Evolutionary conservation across 2,797 vertebrate genomes (phyloP), one percentile per base, ranked within the genome.

Genomic region (Holocentrus rufus): DNA sequence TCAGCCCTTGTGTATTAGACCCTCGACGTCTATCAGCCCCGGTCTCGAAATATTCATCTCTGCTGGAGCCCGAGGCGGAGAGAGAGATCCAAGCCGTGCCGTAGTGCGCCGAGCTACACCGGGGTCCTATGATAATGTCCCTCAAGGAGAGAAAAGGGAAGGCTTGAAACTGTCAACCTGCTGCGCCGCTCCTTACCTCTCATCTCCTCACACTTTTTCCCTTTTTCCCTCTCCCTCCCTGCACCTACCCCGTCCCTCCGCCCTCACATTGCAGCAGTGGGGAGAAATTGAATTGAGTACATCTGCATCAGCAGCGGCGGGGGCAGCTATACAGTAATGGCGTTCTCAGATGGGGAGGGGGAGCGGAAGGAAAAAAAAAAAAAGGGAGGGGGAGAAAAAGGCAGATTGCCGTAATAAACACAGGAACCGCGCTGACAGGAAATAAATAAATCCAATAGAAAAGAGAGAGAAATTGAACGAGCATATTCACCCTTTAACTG

Each of bases 321-420:
- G 68, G 75, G 74, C 69, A 76, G 80, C 72, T 18, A 34, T 34
- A 25, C 69, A 87, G 82, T 88, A 87, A 89, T 80, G 79, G 80
- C 85, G 77, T 81, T 88, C 81, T 75, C 65, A 59, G 65, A 82
- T 72, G 79, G 1, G n/a, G 46, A 69, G 76, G 66, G 77, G 66
- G 67, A 72, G 74, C 44, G 65, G 55, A 75, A n/a, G n/a, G n/a
- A n/a, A n/a, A n/a, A n/a, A n/a, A n/a, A 75, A 70, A 79, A 65
- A 27, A 76, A 20, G 54, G 61, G 71, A 46, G 70, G 64, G 69
- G 76, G 61, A 42, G 68, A 64, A 50, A 85, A 71, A 82, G 85
- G 79, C 77, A 85, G 87, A 91, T 90, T 85, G 85, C 72, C 8
- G 39, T 90, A 89, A 92, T 91, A 91, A 92, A 91, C 79, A 71